A percentile compares a stretch with the other conserved stretches of the same genome.
Evolutionary conservation across 2,797 vertebrate genomes (phyloP).

Genomic region (Bucorvus abyssinicus): DNA sequence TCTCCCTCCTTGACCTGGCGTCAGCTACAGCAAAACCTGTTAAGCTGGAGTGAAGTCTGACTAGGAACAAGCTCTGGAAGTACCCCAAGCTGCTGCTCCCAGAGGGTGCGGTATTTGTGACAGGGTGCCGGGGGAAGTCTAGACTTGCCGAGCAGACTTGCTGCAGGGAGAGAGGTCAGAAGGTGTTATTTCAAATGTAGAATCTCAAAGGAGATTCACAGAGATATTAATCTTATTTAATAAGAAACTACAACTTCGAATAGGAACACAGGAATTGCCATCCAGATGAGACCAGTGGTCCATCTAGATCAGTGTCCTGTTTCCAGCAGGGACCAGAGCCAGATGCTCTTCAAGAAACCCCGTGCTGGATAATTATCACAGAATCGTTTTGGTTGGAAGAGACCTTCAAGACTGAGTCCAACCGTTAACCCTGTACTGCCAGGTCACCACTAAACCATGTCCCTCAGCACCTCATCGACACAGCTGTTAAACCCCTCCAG

Average conservation of each 20-base stretch:
- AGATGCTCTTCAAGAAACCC: background rate
- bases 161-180: background rate
- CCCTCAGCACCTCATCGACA: too few relatives aligned
- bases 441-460: too few relatives aligned
- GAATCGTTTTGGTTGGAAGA: too few relatives aligned
- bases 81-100: background rate
- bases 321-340: background rate
- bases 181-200: background rate
- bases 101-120: background rate
- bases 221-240: background rate
- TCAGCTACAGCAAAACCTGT: slow-evolving; percentile 17
- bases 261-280: background rate
- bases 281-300: background rate
- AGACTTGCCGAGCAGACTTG: background rate
- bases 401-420: too few relatives aligned
- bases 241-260: background rate
- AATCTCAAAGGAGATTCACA: background rate
- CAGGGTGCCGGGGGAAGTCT: background rate
- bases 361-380: background rate
- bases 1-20: background rate
- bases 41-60: background rate
- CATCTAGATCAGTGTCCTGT: background rate
- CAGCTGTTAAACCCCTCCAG: too few relatives aligned
- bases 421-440: too few relatives aligned
- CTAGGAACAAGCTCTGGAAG: background rate